A percentile compares a stretch with the other conserved stretches of the same genome.
phyloP scores from a whole-genome alignment of 2,797 vertebrate species.

The Iguana delicatissima region DNA sequence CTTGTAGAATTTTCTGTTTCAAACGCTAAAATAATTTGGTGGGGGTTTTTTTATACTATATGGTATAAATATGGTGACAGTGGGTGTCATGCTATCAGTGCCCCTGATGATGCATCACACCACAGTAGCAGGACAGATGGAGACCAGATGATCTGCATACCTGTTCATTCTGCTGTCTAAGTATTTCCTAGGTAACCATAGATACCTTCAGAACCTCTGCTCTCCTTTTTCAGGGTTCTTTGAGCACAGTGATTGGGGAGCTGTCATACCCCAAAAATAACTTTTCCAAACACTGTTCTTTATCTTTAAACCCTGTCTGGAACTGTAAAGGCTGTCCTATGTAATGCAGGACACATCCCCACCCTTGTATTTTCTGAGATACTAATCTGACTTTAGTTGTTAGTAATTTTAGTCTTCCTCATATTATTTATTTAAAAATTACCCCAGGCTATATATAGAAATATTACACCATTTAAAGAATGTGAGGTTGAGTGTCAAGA shows the following conservation, averaged over 20 bases:
- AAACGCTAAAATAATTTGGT: too few species aligned
- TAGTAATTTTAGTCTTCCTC: neutral
- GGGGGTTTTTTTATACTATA: too few species aligned
- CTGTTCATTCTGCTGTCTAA: neutral
- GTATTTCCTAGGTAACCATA: neutral
- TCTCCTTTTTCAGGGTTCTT: neutral
- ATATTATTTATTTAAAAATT: neutral
- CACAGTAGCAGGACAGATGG: neutral
- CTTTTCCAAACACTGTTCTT: neutral
- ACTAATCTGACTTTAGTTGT: neutral
- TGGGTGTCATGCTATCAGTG: too few species aligned
- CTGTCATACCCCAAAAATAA: too few species aligned
- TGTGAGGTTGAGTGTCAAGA: neutral
- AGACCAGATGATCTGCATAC: neutral
- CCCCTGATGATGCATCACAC: neutral
- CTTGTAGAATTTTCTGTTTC: too few species aligned
- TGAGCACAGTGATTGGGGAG: too few species aligned
- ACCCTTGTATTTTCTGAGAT: neutral
- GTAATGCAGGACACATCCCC: neutral
- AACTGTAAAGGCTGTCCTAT: neutral
- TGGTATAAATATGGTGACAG: too few species aligned
- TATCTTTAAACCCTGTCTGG: neutral
- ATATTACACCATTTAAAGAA: constrained; percentile 1
- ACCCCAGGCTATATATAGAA: neutral
- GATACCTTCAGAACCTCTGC: neutral